These are phyloP conservation scores for Scaptodrosophila latifasciaeformis DNA, from an alignment of 2,888 invertebrate species.

Conservation along the genomic window DNA sequence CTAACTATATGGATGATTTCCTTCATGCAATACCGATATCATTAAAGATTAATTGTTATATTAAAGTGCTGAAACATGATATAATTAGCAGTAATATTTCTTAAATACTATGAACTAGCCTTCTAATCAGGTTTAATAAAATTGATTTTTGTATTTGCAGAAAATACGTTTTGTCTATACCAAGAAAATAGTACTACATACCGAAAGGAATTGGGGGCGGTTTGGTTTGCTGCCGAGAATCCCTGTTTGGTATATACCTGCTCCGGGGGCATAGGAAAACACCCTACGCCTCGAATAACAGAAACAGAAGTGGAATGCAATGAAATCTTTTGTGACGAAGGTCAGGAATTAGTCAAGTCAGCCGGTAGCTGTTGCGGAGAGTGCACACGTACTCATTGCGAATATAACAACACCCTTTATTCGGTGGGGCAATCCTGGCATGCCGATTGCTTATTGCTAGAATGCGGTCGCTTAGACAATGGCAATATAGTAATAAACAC, in stretches of 20 bases:
- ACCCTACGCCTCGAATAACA: constrained; percentile 45
- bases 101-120: no score
- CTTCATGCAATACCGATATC: no score
- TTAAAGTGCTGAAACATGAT: no score
- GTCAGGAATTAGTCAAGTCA: constrained; percentile 61
- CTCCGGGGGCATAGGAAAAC: constrained; percentile 47
- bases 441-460: constrained; percentile 70
- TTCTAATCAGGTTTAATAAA: no score
- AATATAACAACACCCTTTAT: constrained; percentile 63
- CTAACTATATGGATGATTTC: no score
- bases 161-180: constrained; percentile 40
- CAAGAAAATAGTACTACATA: constrained; percentile 42
- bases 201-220: constrained; percentile 63
- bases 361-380: constrained; percentile 71
- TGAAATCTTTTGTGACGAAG: constrained; percentile 73
- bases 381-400: constrained; percentile 72
- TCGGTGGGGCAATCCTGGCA: constrained; percentile 73
- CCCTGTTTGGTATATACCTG: constrained; percentile 69
- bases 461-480: constrained; percentile 61
- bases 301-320: constrained; percentile 65
- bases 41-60: no score
- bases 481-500: constrained; percentile 66
- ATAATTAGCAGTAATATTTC: no score
- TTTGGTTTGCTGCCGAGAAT: constrained; percentile 67
- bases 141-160: constrained; percentile 3